These are phyloP conservation scores for Quiscalus mexicanus DNA, from an alignment of 2,113 vertebrate genomes.

Conservation along the genomic window DNA sequence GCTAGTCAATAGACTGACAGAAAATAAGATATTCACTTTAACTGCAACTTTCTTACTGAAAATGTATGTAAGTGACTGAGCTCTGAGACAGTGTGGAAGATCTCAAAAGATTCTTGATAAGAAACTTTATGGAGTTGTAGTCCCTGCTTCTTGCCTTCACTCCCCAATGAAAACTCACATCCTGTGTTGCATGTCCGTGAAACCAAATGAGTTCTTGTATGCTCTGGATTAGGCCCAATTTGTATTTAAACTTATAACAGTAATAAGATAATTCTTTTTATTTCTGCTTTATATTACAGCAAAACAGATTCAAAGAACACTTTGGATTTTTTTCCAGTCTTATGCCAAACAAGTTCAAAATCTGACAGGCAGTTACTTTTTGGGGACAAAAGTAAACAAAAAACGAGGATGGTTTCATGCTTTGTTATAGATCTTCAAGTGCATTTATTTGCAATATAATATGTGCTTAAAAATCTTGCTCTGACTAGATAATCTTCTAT, in stretches of 20 bases:
- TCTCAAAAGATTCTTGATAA: background rate
- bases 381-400: background rate
- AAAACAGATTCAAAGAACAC: background rate
- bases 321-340: background rate
- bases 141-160: background rate
- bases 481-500: background rate
- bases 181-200: background rate
- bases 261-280: background rate
- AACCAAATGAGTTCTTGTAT: background rate
- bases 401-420: background rate
- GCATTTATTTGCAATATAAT: background rate
- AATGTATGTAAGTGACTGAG: background rate
- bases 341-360: background rate
- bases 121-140: background rate
- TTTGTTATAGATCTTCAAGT: background rate
- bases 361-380: background rate
- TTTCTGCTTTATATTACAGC: background rate
- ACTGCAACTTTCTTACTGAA: background rate
- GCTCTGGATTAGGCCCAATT: background rate
- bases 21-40: background rate
- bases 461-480: background rate
- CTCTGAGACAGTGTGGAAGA: background rate
- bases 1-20: background rate
- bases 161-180: background rate
- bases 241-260: background rate